Base-by-base conservation (phyloP, 2,797 vertebrate species). In the Enteromius viviparus region DNA sequence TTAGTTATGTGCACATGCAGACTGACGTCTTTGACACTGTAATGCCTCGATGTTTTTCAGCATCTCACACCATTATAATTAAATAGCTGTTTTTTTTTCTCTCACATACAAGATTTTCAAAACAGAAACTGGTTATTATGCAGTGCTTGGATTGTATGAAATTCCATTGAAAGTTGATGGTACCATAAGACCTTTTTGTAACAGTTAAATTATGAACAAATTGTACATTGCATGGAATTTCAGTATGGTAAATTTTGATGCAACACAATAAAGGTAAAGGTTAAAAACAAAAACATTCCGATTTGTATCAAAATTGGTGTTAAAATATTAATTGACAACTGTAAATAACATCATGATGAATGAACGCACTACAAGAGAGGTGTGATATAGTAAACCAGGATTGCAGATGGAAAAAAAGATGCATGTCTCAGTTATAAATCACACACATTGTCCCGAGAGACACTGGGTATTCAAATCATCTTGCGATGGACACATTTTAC, bases 321-420 rank as follows among this genome's bases (percentile, higher is more conserved):
- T 49, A 49, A 49, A 29, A 49, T 71, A 71, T 40, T 68, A 37
- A 78, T 37, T 40, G 49, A 69, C 64, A 68, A 19, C 62, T 14
- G 6, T 68, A 34, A 79, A 64, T 34, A 66, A 51, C 64, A 68
- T 6, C 40, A 62, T 32, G 14, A n/a, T 81, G 26, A 47, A 62
- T 62, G 26, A 81, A 62, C 4, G 4, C 17, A 71, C 6, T 15
- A 47, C 3, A 32, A 62, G 53, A 71, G 6, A 81, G 26, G 40
- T 55, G 49, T 55, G 65, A 69, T n/a, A 53, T 23, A 6, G 32
- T 51, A 80, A 71, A 47, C 7, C 68, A 47, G 53, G n/a, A 11
- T 71, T 69, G n/a, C 37, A 26, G n/a, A 55, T 55, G 11, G 26
- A 62, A 12, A 62, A 49, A 26, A n/a, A 60, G 12, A 68, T 14